Conservation (phyloP, 2,888 invertebrate species). For the Trachelus tabidus region DNA sequence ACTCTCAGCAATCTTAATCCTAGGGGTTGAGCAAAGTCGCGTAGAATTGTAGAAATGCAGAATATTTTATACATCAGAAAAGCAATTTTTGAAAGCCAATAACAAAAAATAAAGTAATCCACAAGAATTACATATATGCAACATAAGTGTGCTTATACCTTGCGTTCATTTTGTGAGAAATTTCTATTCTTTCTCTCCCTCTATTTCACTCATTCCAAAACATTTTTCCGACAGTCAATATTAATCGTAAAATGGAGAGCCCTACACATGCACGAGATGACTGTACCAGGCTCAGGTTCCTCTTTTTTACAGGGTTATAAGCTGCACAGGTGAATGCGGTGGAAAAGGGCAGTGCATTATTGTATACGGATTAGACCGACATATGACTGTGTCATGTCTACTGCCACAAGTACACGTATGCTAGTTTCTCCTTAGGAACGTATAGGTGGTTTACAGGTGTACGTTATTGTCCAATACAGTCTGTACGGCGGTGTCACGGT, state of each 20-base stretch:
- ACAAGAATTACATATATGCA: background rate
- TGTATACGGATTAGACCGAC: conserved; percentile 31
- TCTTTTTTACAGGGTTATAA: background rate
- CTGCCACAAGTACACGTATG: background rate
- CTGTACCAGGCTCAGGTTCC: background rate
- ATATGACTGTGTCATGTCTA: conserved; percentile 9
- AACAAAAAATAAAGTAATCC: background rate
- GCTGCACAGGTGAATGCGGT: conserved; percentile 14
- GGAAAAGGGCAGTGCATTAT: conserved; percentile 39
- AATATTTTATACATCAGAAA: background rate
- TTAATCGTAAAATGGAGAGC: background rate
- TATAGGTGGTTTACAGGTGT: background rate
- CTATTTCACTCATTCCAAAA: background rate
- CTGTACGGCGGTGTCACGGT: background rate
- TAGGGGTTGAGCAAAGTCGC: background rate
- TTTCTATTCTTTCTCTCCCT: background rate
- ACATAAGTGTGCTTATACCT: no score
- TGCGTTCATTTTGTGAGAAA: background rate
- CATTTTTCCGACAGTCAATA: background rate
- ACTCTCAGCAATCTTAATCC: background rate
- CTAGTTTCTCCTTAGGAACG: background rate
- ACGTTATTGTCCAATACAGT: background rate
- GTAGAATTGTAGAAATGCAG: background rate
- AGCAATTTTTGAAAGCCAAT: background rate
- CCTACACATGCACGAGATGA: background rate